Evolutionary conservation across 2,113 vertebrate species (phyloP), one percentile per base, ranked within the genome.

Genomic region (Pogona vitticeps): DNA sequence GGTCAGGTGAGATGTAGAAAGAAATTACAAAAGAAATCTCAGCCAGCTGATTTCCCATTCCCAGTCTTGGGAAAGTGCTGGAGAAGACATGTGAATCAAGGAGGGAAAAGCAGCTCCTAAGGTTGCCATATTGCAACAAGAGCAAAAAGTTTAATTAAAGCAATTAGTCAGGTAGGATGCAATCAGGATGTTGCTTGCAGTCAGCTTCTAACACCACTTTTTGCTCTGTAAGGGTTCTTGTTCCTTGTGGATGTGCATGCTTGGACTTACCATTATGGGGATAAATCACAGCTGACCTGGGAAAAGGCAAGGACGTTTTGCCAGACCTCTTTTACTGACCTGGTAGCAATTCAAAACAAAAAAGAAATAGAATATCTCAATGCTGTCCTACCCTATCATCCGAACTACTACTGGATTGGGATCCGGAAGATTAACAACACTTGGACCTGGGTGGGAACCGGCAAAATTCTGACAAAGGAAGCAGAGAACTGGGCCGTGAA

Each of bases 371-470:
- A 58, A 23, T 88, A 99, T 89, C 98, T 99, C 88, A 97, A 97
- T 3, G 9, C 20, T 0, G 65, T 42, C 87, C 82, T 99, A 23
- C 98, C 98, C 17, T 67, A 2, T 46, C 87, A 90, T 0, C 0
- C 0, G 0, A 67, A 1, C 0, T 97, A 99, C 89, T 99, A 99
- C 90, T 99, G 98, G 98, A 99, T 99, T 0, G 98, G 98, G 31
- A 98, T 99, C 88, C 97, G 98, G 88, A 99, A 98, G 93, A 80
- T 97, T 42, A 28, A 92, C 0, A 26, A 93, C 0, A 40, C 12
- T 9, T 99, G 98, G 98, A 99, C 97, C 81, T 99, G 98, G 98
- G 97, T 99, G 15, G 98, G 98, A 84, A 99, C 98, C 72, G 95
- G 89, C 33, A 98, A 98, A 85, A 0, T 2, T 0, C 96, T 99